Evolutionary conservation across 2,888 invertebrate genomes (phyloP), one percentile per base, ranked within the genome.

Genomic region (Imbricaverruca yamaguchii): DNA sequence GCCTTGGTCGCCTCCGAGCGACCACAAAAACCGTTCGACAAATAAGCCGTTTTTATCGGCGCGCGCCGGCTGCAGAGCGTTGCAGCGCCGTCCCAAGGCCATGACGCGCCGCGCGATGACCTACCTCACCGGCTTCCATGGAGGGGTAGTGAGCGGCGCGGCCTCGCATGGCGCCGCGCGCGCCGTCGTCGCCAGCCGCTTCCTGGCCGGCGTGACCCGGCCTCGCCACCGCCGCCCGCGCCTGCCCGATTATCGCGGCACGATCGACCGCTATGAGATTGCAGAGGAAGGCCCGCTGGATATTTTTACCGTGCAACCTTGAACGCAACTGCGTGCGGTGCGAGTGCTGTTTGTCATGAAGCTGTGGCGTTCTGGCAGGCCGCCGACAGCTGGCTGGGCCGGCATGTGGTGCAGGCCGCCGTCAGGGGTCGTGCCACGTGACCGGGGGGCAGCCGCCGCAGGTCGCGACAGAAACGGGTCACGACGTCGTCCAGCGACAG

Each of bases 301-400:
- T 74, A 74, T 74, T 74, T 74, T 53, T 74, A 74, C 74, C 53
- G 39, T 74, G 74, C 53, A 74, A 74, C 74, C 74, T 74, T 74
- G 74, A 53, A 8, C 74, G 74, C 74, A 18, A 18, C 39, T 18
- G 53, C 18, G 53, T 13, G 74, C 74, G 74, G 74, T 18, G 74
- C 53, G 53, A 53, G 18, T 9, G 53, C 18, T 53, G 53, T 74
- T 74, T 74, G n/a, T 74, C 74, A 74, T 74, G 74, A 74, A 53
- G 15, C 74, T 8, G 21, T 25, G 25, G 74, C 18, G 53, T 15
- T 3, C 53, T 53, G 53, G 74, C 74, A 18, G 9, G 8, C 21
- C 18, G 53, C 53, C 18, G 74, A 23, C 23, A 23, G n/a, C 65
- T 2, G 65, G 65, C 65, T 7, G 65, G 39, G 39, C 61, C n/a